These are phyloP conservation scores for Anniella stebbinsi DNA, from an alignment of 2,797 vertebrate species.

Conservation along the genomic window DNA sequence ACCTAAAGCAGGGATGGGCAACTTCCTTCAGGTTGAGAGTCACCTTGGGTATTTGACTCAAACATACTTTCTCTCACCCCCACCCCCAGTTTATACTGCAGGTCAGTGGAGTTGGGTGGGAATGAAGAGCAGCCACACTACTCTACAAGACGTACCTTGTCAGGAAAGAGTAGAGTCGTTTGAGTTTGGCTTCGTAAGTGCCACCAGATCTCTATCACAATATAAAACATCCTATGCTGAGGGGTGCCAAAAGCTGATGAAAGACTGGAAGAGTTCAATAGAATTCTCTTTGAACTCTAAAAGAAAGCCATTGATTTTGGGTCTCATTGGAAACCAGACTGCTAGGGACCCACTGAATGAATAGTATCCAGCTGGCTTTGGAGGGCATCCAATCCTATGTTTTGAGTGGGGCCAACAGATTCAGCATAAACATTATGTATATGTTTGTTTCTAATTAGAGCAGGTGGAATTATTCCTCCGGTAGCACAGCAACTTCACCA, in stretches of 20 bases:
- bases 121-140: neutral
- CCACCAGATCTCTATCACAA: neutral
- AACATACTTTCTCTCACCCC: too few relatives aligned
- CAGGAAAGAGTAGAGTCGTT: neutral
- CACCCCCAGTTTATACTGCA: too few relatives aligned
- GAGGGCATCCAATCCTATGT: neutral
- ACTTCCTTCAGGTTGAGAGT: too few relatives aligned
- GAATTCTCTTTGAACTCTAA: neutral
- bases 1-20: neutral
- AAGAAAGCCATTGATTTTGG: neutral
- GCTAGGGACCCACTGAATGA: neutral
- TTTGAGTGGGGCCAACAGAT: neutral
- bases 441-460: conserved; percentile 76
- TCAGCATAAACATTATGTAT: neutral
- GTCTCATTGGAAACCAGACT: neutral
- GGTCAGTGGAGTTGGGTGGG: too few relatives aligned
- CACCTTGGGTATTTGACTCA: too few relatives aligned
- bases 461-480: conserved; percentile 92
- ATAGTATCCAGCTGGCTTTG: neutral
- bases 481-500: conserved; percentile 93
- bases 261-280: neutral
- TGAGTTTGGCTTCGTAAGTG: neutral
- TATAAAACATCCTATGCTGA: neutral
- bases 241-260: neutral
- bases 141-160: neutral